Evolutionary conservation across 2,113 vertebrate genomes (phyloP).

Genomic region (Osmerus mordax): DNA sequence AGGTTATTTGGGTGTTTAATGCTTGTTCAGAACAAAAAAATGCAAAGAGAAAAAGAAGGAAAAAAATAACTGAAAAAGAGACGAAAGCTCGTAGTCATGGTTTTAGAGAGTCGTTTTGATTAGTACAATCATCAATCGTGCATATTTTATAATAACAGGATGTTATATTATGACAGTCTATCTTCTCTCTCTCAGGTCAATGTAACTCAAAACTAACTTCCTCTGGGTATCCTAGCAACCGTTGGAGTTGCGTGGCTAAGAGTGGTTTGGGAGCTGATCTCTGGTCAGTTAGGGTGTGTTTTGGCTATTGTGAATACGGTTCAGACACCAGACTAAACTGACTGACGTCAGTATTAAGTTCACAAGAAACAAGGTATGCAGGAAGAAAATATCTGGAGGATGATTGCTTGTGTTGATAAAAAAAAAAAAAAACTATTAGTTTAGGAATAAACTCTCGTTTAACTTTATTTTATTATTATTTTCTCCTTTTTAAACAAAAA

Average conservation of each 20-base stretch:
- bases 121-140: too few relatives aligned
- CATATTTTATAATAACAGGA: not conserved
- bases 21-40: too few relatives aligned
- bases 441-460: conserved; percentile 35
- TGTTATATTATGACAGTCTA: not conserved
- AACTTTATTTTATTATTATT: conserved; percentile 42
- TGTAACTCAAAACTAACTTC: not conserved
- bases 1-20: too few relatives aligned
- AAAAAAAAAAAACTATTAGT: not conserved
- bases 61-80: too few relatives aligned
- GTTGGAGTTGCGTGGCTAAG: not conserved
- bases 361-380: conserved; percentile 26
- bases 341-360: conserved; percentile 31
- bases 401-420: conserved; percentile 28
- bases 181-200: not conserved
- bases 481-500: conserved; percentile 23
- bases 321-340: conserved; percentile 14
- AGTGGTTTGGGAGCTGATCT: not conserved
- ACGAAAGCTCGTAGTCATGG: too few relatives aligned
- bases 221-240: not conserved
- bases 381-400: conserved; percentile 23
- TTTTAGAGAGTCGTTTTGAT: too few relatives aligned
- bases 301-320: not conserved
- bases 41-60: too few relatives aligned
- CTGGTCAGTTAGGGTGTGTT: too few relatives aligned